These are phyloP conservation scores for Trichopoda pennipes DNA, from an alignment of 2,888 invertebrate genomes.

Conservation along the genomic window DNA sequence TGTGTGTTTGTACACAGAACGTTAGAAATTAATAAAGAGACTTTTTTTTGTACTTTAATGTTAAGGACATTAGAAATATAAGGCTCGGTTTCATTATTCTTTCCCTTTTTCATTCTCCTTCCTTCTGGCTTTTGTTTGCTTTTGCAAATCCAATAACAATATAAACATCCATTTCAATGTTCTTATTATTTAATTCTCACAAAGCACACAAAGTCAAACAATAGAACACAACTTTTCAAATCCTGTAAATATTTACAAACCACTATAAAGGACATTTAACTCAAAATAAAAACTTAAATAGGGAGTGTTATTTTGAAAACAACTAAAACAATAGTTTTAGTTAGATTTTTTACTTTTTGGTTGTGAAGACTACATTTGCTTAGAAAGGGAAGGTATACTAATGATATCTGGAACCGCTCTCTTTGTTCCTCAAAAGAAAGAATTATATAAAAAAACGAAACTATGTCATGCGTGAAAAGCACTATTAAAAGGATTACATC, in stretches of 20 bases:
- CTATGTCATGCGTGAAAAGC: too few relatives aligned
- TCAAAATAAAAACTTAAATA: constrained; percentile 15
- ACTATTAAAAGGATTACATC: too few relatives aligned
- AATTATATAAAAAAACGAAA: too few relatives aligned
- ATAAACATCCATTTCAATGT: constrained; percentile 11
- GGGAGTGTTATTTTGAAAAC: constrained; percentile 50
- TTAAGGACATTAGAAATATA: constrained; percentile 58
- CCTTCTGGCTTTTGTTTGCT: neutral
- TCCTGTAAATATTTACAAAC: constrained; percentile 39
- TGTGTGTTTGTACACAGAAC: neutral
- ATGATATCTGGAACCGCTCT: too few relatives aligned
- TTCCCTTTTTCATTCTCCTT: constrained; percentile 2
- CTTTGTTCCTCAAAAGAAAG: too few relatives aligned
- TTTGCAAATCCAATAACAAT: constrained; percentile 4
- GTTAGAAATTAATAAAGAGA: constrained; percentile 30
- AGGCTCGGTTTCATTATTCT: constrained; percentile 45
- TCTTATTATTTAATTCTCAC: neutral
- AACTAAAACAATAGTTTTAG: constrained; percentile 30
- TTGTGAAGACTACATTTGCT: neutral
- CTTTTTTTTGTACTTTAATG: constrained; percentile 39
- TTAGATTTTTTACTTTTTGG: neutral
- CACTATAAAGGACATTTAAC: constrained; percentile 31
- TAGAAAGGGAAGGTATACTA: neutral
- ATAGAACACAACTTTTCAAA: constrained; percentile 44
- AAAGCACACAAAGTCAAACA: constrained; percentile 3